Base-by-base conservation (phyloP, 1,140 invertebrate species). In the Dolichoris vasculosae region DNA sequence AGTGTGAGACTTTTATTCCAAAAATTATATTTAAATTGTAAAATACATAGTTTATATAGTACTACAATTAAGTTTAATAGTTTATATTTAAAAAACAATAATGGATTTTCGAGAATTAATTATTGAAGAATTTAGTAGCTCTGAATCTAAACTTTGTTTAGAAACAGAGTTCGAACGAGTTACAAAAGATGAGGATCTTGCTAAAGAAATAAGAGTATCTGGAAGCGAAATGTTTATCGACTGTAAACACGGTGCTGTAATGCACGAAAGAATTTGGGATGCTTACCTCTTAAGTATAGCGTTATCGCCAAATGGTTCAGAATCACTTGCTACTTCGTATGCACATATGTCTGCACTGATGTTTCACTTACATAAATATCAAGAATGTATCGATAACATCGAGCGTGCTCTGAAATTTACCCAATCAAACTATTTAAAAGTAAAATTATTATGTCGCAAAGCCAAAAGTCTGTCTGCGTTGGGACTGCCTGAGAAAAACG, bases 251-350 rank as follows among this genome's bases (percentile, higher is more conserved):
- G 23, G 75, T 63, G 6, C 2, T 11, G 2, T 32, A 4, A 20
- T 75, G 23, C 84, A 85, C 40, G 48, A 82, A 35, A 17, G 26
- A 20, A 85, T 85, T 38, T 85, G 78, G 84, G 55, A 82, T 17
- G 48, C 2, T 30, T 85, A 85, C 9, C 46, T 64, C 0, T 38
- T 26, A 9, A 85, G 84, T 20, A 85, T 85, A 48, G 67, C 84
- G n/a, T 30, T 51, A 13, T 32, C 79, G 8, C 55, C 71, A 35
- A 51, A 32, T 35, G 40, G n/a, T 35, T 85, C 84, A 13, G 59
- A 82, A 38, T 0, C 11, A 17, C 51, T 85, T 13, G 79, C 59
- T n/a, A 20, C 32, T 11, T 69, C 84, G 1, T 85, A 85, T 67
- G 40, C 15, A 43, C 76, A 85, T 71, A 76, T 69, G 48, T 85